Evolutionary conservation across 92 coral and sea anemone species (phyloP), one percentile per base, ranked within the genome.

Genomic region (Parazoanthus swiftii): DNA sequence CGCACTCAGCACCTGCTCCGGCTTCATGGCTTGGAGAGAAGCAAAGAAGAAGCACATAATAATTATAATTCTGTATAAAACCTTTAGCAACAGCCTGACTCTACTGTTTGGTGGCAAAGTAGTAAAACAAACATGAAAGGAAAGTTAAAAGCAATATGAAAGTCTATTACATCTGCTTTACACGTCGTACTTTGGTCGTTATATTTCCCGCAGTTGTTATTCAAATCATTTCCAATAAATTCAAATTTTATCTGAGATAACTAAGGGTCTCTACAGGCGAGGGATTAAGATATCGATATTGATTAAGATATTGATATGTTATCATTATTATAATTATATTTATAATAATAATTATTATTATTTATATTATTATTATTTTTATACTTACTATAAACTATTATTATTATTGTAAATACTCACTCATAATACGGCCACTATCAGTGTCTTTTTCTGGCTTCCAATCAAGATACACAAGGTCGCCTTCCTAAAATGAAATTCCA

Each of bases 401-500:
- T 29, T 29, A 29, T 29, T 29, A 29, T 29, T 29, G 33, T 29
- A 14, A 39, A 85, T 39, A 91, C 96, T 84, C 85, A 94, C 98
- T 86, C 67, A 89, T 87, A 58, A 96, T 91, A 38, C 93, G 95
- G 36, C 99, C 99, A 83, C 97, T 97, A 35, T 97, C 99, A 21
- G 93, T 90, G 87, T 97, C 99, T 51, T 97, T 97, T 44, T 92
- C 95, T 42, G 96, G 96, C 89, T 92, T 95, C 99, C 99, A 97
- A 74, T 95, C 99, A 88, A 97, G 76, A 90, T 95, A 95, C 66
- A 95, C 97, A 85, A 97, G 76, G 76, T 97, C 99, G 5, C 99
- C 98, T 82, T 95, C 98, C 99, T 97, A 86, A 7, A 90, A 65
- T 48, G 6, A 80, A 6, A 80, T n/a, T 23, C 8, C 11, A 44